Conservation (phyloP, 2,113 vertebrate species). For the Delphinus delphis region DNA sequence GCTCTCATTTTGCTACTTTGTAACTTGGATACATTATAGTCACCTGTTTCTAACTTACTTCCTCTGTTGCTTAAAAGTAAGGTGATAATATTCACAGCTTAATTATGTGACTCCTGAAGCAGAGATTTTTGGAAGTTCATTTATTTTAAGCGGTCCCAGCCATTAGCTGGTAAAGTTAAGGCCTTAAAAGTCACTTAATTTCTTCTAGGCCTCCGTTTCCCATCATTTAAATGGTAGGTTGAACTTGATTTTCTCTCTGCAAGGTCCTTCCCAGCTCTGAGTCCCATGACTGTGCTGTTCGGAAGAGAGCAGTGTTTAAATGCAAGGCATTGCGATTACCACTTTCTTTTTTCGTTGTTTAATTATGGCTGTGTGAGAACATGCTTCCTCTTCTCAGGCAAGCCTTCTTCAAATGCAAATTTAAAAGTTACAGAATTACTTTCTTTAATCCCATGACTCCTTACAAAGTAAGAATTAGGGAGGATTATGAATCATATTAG, state of each 20-base stretch:
- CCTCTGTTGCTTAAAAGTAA: neutral
- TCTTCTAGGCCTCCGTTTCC: neutral
- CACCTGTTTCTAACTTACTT: neutral
- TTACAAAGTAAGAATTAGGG: neutral
- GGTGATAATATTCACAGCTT: neutral
- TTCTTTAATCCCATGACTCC: neutral
- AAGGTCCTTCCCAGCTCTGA: neutral
- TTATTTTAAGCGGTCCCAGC: neutral
- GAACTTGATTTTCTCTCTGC: neutral
- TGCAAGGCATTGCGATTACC: neutral
- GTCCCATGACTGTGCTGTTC: neutral
- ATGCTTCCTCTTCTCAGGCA: neutral
- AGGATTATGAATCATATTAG: neutral
- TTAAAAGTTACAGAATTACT: neutral
- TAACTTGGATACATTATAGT: fast-evolving
- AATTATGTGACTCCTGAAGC: neutral
- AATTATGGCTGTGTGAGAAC: neutral
- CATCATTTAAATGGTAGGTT: neutral
- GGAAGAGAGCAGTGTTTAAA: neutral
- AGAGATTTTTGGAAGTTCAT: neutral
- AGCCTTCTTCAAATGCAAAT: neutral
- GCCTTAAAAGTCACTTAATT: neutral
- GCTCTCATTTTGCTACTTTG: neutral
- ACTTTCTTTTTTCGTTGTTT: neutral
- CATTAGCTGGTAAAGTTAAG: neutral